Evolutionary conservation across 2,113 vertebrate species (phyloP).

Genomic region (Benthochromis sp.): DNA sequence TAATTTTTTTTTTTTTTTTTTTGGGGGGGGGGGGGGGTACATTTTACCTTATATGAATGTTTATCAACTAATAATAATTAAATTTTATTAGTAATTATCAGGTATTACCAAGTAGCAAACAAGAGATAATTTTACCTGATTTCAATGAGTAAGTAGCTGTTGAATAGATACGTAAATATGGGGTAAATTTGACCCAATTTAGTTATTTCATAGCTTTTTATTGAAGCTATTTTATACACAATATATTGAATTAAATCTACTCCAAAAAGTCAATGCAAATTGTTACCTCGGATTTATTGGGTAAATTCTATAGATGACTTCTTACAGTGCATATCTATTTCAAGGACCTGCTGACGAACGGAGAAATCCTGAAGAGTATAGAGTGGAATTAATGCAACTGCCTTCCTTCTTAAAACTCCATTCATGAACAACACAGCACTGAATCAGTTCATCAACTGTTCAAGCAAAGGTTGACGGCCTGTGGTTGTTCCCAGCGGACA

Average conservation of each 20-base stretch:
- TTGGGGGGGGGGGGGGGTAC: accelerated
- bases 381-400: background rate
- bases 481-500: background rate
- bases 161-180: accelerated
- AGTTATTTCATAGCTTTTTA: background rate
- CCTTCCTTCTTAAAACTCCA: background rate
- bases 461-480: background rate
- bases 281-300: background rate
- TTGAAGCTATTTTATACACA: background rate
- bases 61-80: background rate
- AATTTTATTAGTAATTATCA: accelerated
- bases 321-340: background rate
- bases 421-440: background rate
- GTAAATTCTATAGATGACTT: accelerated
- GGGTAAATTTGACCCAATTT: background rate
- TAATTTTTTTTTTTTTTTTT: too few species aligned
- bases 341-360: background rate
- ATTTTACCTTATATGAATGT: background rate
- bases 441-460: background rate
- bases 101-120: background rate
- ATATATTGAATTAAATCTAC: accelerated
- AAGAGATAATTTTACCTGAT: background rate
- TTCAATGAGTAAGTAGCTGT: background rate
- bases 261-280: background rate
- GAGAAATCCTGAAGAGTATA: background rate